Base-by-base conservation (phyloP, 2,888 invertebrate species). In the Schizotus pectinicornis region DNA sequence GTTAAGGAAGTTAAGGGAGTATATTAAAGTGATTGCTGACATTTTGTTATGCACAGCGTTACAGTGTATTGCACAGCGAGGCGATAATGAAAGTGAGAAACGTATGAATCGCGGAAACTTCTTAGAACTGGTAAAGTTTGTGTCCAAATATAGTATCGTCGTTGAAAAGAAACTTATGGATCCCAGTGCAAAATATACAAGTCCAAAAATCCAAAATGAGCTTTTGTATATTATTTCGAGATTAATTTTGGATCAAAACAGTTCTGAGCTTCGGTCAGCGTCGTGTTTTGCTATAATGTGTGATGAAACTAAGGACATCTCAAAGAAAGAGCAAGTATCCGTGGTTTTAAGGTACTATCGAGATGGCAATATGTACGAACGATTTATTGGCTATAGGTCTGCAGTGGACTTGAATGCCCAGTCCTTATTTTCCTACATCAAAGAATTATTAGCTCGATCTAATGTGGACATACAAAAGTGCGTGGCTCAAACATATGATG, bases 401-500 rank as follows among this genome's bases (percentile, higher is more conserved):
- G 59, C 49, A 30, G 32, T 49, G 9, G 34, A 30, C 31, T 34
- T 46, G 22, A 42, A 47, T 30, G 54, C 50, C 6, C 3, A 1
- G 14, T 30, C 59, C 7, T 45, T 59, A 14, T 52, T 54, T 22
- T 6, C 7, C 9, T 57, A 52, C 8, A 47, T 57, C 8, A 57
- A 48, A 30, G 43, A 53, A 35, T 22, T 42, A 14, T 41, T 46
- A 3, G 22, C 6, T 14, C n/a, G 31, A 12, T 59, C 35, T 30
- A 34, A 53, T 13, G 31, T 55, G 13, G 46, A 59, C 12, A 51
- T 51, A 2, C 36, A 55, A 11, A 54, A 59, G 22, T 54, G 49
- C 34, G 42, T 59, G 12, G 49, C 54, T 11, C 59, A 59, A 38
- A 54, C 53, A 3, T 59, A 59, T 35, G 54, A 59, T 47, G 59